Conservation (phyloP, 1,140 invertebrate species). For the Zaprionus ornatus region DNA sequence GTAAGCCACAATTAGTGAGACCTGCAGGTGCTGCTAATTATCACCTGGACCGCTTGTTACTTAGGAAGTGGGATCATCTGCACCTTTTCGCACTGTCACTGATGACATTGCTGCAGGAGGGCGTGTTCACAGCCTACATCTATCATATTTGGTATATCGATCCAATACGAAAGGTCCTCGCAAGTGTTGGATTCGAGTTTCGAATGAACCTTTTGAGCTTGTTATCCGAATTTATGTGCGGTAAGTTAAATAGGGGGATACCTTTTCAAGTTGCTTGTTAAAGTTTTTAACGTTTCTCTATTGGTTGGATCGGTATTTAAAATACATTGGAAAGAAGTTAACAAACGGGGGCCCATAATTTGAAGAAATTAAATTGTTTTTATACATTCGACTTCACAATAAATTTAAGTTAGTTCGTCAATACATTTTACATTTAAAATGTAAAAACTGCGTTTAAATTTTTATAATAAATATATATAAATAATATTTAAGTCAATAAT, state of each 20-base stretch:
- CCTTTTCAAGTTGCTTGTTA: background rate
- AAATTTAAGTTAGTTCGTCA: no score
- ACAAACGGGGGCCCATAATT: no score
- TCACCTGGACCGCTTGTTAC: background rate
- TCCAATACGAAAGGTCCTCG: background rate
- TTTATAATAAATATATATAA: no score
- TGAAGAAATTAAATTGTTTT: no score
- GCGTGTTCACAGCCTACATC: background rate
- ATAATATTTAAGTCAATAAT: no score
- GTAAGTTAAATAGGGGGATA: background rate
- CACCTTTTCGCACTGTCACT: background rate
- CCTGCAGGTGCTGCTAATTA: background rate
- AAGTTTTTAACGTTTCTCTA: background rate
- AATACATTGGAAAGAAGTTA: background rate
- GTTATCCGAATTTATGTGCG: background rate
- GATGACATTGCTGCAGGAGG: background rate
- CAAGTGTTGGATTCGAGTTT: background rate
- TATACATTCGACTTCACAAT: no score
- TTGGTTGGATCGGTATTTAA: background rate
- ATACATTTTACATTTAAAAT: no score
- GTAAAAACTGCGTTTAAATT: no score
- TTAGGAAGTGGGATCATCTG: constrained; percentile 3
- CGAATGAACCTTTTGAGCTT: background rate
- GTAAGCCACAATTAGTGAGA: background rate
- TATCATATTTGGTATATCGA: background rate